These are phyloP conservation scores for Amphiura filiformis DNA, from an alignment of 35 echinoderm and acorn worm genomes.

Conservation along the genomic window DNA sequence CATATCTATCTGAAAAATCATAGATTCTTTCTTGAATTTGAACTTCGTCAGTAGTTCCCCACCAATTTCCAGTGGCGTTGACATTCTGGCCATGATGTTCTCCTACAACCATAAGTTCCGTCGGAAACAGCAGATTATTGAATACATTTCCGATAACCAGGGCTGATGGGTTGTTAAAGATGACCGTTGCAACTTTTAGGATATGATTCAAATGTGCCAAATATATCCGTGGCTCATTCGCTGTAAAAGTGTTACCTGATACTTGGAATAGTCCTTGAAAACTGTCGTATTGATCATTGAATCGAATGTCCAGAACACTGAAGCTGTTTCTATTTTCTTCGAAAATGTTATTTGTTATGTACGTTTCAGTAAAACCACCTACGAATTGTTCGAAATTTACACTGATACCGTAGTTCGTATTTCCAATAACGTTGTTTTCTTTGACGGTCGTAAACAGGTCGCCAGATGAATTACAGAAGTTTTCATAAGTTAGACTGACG, in stretches of 20 bases:
- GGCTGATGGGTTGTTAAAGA: background rate
- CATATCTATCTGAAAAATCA: background rate
- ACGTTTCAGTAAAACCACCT: no score
- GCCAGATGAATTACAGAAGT: no score
- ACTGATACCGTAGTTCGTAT: no score
- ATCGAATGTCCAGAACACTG: no score
- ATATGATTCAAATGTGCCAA: background rate
- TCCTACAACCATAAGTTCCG: background rate
- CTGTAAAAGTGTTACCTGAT: background rate
- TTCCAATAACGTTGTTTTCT: no score
- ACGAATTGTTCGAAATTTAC: no score
- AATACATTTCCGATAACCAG: background rate
- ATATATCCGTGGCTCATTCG: background rate
- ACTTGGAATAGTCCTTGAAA: no score
- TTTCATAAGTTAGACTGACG: no score
- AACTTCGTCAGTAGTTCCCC: background rate
- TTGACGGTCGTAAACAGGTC: no score
- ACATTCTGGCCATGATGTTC: background rate
- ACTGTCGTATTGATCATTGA: no score
- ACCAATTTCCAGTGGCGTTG: background rate
- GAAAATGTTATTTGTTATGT: no score
- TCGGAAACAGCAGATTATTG: background rate
- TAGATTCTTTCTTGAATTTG: background rate
- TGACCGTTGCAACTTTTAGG: background rate
- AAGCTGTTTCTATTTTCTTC: no score